phyloP scores from a whole-genome alignment of 2,888 invertebrate species.

The Acleris literana region DNA sequence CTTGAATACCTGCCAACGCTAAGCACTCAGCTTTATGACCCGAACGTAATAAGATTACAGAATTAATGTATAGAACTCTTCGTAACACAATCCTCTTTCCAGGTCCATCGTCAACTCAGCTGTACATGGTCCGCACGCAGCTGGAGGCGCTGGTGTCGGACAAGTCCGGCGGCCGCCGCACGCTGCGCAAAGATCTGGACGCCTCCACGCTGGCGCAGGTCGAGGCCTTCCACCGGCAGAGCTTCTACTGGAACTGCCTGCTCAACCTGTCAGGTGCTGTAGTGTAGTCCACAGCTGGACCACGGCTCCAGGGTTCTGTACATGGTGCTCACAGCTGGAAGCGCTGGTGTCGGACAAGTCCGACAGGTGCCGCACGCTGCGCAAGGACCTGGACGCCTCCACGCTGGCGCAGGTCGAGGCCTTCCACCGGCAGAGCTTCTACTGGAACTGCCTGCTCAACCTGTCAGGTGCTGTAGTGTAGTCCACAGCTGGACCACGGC shows the following conservation, averaged over 20 bases:
- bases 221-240: slow-evolving; percentile 97
- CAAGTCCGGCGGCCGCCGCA: slow-evolving; percentile 97
- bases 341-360: slow-evolving; percentile 98
- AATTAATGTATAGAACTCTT: too few relatives aligned
- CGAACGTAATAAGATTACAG: too few relatives aligned
- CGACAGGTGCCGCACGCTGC: slow-evolving; percentile 95
- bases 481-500: too few relatives aligned
- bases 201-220: slow-evolving; percentile 96
- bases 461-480: slow-evolving; percentile 87
- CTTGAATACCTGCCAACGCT: too few relatives aligned
- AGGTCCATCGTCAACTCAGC: slow-evolving; percentile 95
- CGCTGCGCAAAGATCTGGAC: slow-evolving; percentile 97
- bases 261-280: slow-evolving; percentile 92
- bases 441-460: slow-evolving; percentile 97
- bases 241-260: slow-evolving; percentile 98
- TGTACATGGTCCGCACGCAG: slow-evolving; percentile 94
- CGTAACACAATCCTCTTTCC: slow-evolving; percentile 16
- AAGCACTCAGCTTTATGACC: too few relatives aligned
- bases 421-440: slow-evolving; percentile 98
- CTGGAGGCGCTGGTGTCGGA: slow-evolving; percentile 98
- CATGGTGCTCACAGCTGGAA: slow-evolving; percentile 94
- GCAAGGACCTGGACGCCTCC: slow-evolving; percentile 98
- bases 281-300: too few relatives aligned
- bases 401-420: slow-evolving; percentile 96
- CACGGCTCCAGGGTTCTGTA: slow-evolving; percentile 84